A percentile compares a stretch with the other conserved stretches of the same genome.
Evolutionary conservation across 2,113 vertebrate genomes (phyloP).

Genomic region (Zeus faber): DNA sequence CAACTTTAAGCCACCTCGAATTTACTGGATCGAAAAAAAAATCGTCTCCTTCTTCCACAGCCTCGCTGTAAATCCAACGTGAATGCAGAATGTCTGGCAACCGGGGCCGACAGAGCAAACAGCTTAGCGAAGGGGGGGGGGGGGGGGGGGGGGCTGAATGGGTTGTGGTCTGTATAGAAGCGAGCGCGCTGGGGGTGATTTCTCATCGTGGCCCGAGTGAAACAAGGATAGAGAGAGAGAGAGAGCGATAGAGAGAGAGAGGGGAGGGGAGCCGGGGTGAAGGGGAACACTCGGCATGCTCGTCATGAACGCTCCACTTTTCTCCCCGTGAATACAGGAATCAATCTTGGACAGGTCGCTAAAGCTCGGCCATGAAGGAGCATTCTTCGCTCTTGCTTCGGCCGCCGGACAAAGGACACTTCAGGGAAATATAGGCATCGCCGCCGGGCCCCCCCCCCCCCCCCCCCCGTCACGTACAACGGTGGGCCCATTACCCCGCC

Average conservation of each 20-base stretch:
- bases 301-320: constrained; percentile 94
- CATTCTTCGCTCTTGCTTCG: constrained; percentile 83
- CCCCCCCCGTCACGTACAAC: constrained; percentile 76
- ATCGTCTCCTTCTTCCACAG: constrained; percentile 47
- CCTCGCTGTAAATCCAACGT: constrained; percentile 61
- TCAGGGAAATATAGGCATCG: constrained; percentile 83
- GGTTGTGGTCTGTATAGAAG: constrained; percentile 39
- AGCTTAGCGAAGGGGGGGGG: constrained; percentile 48
- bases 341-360: constrained; percentile 80
- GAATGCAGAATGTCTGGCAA: constrained; percentile 63
- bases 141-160: constrained; percentile 54
- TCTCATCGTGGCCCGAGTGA: not conserved
- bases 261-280: constrained; percentile 1
- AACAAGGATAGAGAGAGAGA: constrained; percentile 3
- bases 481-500: constrained; percentile 73
- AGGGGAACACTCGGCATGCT: constrained; percentile 88
- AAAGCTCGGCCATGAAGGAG: constrained; percentile 82
- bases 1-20: constrained; percentile 65
- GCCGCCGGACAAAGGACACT: constrained; percentile 88
- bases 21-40: no score
- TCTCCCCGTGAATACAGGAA: constrained; percentile 88
- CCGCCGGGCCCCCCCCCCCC: constrained; percentile 68
- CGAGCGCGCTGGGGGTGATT: not conserved
- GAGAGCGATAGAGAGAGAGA: constrained; percentile 5
- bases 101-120: constrained; percentile 59